A percentile compares a stretch with the other conserved stretches of the same genome.
Evolutionary conservation across 2,888 invertebrate species (phyloP).

Genomic region (Loripinus fragilis): DNA sequence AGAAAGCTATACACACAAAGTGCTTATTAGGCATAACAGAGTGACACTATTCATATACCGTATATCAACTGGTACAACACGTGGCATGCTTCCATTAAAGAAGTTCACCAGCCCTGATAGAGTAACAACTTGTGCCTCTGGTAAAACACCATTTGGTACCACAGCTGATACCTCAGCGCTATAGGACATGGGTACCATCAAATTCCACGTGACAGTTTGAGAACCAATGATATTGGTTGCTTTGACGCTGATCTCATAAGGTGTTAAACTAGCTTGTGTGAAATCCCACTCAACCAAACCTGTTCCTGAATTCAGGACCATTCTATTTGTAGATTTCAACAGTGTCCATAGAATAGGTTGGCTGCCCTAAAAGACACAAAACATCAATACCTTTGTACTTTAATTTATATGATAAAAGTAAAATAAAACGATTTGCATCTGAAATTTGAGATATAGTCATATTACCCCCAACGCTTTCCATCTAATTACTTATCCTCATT

Average conservation of each 20-base stretch:
- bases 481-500: too few species aligned
- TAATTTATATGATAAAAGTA: too few species aligned
- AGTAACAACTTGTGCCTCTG: conserved; percentile 30
- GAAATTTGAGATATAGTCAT: too few species aligned
- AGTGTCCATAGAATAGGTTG: conserved; percentile 41
- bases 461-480: too few species aligned
- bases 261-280: conserved; percentile 19
- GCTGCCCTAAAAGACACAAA: conserved; percentile 42
- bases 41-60: conserved; percentile 28
- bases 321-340: conserved; percentile 20
- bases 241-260: conserved; percentile 28
- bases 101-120: conserved; percentile 38
- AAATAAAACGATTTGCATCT: too few species aligned
- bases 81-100: not conserved
- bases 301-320: conserved; percentile 31
- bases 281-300: conserved; percentile 41
- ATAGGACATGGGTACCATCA: conserved; percentile 44
- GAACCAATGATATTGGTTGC: conserved; percentile 44
- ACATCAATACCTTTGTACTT: too few species aligned
- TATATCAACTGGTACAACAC: conserved; percentile 39
- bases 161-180: conserved; percentile 22
- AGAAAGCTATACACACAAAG: too few species aligned
- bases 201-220: conserved; percentile 30
- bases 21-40: too few species aligned
- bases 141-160: conserved; percentile 23